These are phyloP conservation scores for Thymelicus lineola DNA, from an alignment of 2,888 invertebrate species.

Conservation along the genomic window DNA sequence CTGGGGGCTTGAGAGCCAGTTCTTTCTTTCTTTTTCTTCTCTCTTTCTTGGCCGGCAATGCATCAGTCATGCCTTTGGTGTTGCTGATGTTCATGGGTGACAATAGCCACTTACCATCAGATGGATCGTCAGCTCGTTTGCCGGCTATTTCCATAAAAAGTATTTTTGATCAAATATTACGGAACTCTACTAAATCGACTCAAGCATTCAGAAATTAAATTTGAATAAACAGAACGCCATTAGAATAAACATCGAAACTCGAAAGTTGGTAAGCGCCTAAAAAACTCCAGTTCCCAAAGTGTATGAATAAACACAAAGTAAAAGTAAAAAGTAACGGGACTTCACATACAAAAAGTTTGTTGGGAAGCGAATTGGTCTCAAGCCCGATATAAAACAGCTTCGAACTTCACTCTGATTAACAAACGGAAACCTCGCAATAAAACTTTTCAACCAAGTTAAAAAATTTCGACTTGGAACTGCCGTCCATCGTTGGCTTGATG, in stretches of 20 bases:
- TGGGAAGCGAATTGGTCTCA: conserved; percentile 34
- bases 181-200: not conserved
- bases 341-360: conserved; percentile 36
- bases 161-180: not conserved
- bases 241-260: conserved; percentile 20
- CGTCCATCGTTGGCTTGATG: conserved; percentile 11
- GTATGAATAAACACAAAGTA: conserved; percentile 33
- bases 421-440: conserved; percentile 33
- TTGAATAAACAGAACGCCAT: conserved; percentile 21
- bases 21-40: too few species aligned
- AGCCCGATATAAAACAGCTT: conserved; percentile 36
- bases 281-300: conserved; percentile 15
- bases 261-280: conserved; percentile 7
- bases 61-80: too few species aligned
- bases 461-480: conserved; percentile 22
- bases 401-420: conserved; percentile 34
- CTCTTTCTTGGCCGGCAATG: too few species aligned
- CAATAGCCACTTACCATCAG: too few species aligned
- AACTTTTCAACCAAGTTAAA: conserved; percentile 22
- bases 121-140: too few species aligned
- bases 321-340: conserved; percentile 36
- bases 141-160: too few species aligned
- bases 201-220: conserved; percentile 16
- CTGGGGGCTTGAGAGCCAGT: too few species aligned
- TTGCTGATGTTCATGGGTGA: too few species aligned